Evolutionary conservation across 2,797 vertebrate species (phyloP).

Genomic region (Enteromius trimaculatus): DNA sequence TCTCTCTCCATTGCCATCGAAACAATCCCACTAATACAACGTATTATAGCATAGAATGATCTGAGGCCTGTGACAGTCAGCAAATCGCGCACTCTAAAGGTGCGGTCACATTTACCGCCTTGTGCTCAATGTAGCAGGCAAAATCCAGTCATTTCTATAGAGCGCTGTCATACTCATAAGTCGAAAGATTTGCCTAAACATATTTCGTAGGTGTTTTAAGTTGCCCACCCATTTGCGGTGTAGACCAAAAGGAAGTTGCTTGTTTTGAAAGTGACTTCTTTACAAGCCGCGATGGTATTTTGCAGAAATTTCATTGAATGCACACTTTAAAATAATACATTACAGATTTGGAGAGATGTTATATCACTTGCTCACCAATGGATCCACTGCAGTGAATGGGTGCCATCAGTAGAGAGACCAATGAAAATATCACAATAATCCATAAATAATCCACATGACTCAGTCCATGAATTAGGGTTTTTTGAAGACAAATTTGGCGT

Average conservation of each 20-base stretch:
- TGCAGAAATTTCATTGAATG: not conserved
- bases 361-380: not conserved
- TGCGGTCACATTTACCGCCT: not conserved
- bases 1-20: conserved; percentile 63
- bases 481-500: not conserved
- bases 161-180: no score
- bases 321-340: not conserved
- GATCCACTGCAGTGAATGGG: not conserved
- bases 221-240: not conserved
- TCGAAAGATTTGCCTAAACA: not conserved
- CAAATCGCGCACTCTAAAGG: not conserved
- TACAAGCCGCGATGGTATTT: not conserved
- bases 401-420: not conserved
- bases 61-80: not conserved
- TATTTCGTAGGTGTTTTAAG: not conserved
- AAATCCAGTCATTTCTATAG: not conserved
- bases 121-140: not conserved
- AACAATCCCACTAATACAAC: conserved; percentile 46
- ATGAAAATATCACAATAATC: not conserved
- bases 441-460: not conserved
- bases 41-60: conserved; percentile 8
- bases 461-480: not conserved
- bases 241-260: not conserved
- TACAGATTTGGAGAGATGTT: not conserved
- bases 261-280: not conserved